phyloP scores from a whole-genome alignment of 2,888 invertebrate species.

The Halictus quadricinctus region DNA sequence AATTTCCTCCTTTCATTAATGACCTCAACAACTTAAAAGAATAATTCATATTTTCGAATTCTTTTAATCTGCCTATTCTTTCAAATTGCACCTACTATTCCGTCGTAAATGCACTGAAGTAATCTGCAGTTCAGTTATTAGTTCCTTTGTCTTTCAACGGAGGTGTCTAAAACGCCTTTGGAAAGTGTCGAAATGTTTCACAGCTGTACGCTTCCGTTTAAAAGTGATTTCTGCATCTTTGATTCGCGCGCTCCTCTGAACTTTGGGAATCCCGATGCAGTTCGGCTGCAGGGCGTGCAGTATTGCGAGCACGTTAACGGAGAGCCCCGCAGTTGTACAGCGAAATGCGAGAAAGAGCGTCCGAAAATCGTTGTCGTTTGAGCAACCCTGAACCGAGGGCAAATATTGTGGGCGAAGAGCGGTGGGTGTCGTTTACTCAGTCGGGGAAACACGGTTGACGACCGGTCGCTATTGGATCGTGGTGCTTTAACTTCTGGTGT shows the following conservation, averaged over 20 bases:
- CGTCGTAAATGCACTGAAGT: too few relatives aligned
- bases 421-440: constrained; percentile 7
- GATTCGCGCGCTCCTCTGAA: neutral
- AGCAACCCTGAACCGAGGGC: neutral
- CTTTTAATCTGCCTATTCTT: too few relatives aligned
- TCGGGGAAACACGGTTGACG: constrained; percentile 1
- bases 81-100: too few relatives aligned
- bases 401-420: constrained; percentile 3
- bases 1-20: too few relatives aligned
- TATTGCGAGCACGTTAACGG: neutral
- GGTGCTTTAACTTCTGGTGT: constrained; percentile 26
- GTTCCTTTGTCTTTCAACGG: too few relatives aligned
- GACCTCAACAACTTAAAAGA: too few relatives aligned
- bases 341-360: neutral
- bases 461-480: neutral
- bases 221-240: neutral
- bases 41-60: too few relatives aligned
- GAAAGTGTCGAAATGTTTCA: neutral
- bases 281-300: neutral
- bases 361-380: neutral
- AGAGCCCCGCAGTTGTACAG: neutral
- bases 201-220: neutral
- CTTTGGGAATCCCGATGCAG: neutral
- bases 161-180: too few relatives aligned
- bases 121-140: too few relatives aligned